Base-by-base conservation (phyloP, 2,888 invertebrate genomes). In the Chrysolina haemoptera region DNA sequence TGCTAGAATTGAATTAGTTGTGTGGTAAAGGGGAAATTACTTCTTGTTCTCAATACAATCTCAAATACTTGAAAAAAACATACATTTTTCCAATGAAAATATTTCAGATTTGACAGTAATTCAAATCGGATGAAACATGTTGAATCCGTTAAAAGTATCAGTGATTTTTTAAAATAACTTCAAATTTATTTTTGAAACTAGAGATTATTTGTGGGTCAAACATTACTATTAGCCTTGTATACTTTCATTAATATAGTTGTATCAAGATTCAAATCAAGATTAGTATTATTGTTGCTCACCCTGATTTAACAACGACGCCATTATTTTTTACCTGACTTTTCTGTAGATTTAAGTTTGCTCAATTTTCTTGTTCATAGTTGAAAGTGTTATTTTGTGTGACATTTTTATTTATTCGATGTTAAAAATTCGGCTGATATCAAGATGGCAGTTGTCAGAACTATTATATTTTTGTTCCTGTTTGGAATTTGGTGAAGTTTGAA, bases 401-500 rank as follows among this genome's bases (percentile, higher is more conserved):
- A 43, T 18, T 12, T 43, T 48, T 48, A 64, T 70, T 70, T 53
- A 50, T 59, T 59, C n/a, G n/a, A 35, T 59, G 14, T 35, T 35
- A 35, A 35, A 27, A 59, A 59, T 59, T 59, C 27, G 59, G 27
- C 27, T 59, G 35, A 59, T 59, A 27, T 9, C 22, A 59, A 59
- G 27, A 64, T 55, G 20, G 46, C 48, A 50, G 35, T 63, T 59
- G 62, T 62, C 62, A 3, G 35, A 35, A 40, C 41, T 43, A 69
- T 16, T 74, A 40, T 71, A 27, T 67, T 80, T 78, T 76, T 78
- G 75, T 81, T 81, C 80, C 79, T 72, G 64, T 79, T 81, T 77
- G 79, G 81, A 79, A 80, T 77, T 74, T 73, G 76, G 76, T 81
- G 76, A 77, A 78, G 75, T 79, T 79, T 78, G 70, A 75, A 73